A percentile compares a stretch with the other conserved stretches of the same genome.
Conservation (phyloP, 2,888 invertebrate genomes). For the Sesia apiformis region DNA sequence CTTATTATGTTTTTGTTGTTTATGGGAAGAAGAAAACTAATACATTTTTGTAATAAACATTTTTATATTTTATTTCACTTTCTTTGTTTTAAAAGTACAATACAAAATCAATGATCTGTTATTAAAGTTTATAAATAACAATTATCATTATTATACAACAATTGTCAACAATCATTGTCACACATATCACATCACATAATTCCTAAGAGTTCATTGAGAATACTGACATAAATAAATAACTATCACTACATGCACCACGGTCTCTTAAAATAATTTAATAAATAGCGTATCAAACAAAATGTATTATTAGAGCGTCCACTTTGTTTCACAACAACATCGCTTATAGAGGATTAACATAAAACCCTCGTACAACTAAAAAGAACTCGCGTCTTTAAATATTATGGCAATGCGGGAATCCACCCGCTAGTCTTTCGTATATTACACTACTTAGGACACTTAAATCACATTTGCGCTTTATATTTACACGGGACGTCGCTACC, state of each 20-base stretch:
- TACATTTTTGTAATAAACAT: conserved; percentile 14
- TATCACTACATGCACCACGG: conserved; percentile 62
- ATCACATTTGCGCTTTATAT: conserved; percentile 74
- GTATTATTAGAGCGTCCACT: conserved; percentile 40
- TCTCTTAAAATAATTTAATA: conserved; percentile 69
- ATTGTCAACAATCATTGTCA: conserved; percentile 7
- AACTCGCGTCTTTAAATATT: conserved; percentile 49
- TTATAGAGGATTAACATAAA: conserved; percentile 7
- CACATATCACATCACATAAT: conserved; percentile 46
- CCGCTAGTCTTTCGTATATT: conserved; percentile 62
- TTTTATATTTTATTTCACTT: conserved; percentile 43
- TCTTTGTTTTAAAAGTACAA: conserved; percentile 46
- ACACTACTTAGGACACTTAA: conserved; percentile 72
- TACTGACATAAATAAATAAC: conserved; percentile 72
- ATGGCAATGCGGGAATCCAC: conserved; percentile 59
- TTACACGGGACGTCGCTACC: conserved; percentile 47
- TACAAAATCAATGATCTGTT: conserved; percentile 50
- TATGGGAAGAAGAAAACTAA: too few relatives aligned
- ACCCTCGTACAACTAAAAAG: conserved; percentile 21
- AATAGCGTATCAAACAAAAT: conserved; percentile 42
- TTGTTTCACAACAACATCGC: conserved; percentile 36
- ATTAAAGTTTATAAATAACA: conserved; percentile 44
- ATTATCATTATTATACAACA: conserved; percentile 17
- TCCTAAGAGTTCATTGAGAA: conserved; percentile 50
- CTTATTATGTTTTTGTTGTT: too few relatives aligned